Evolutionary conservation across 2,797 vertebrate genomes (phyloP), one percentile per base, ranked within the genome.

Genomic region (Loris lydekkerianus): DNA sequence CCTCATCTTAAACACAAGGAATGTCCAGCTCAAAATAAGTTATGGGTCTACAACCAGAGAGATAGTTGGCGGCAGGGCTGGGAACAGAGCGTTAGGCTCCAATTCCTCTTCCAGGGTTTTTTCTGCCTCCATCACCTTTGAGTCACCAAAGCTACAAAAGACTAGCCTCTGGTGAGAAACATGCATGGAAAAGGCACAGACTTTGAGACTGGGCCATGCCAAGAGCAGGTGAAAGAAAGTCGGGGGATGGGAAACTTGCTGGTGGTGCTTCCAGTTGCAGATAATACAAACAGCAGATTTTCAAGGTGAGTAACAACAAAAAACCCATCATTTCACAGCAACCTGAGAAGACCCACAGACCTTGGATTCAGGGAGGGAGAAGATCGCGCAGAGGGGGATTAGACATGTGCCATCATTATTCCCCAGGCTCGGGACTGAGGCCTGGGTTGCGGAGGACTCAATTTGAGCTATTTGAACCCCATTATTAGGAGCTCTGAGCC

Each of bases 341-440:
- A 96, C 65, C 94, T 97, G 97, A 97, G 97, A 97, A 96, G 73
- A 93, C n/a, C 84, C 84, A 96, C 10, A 3, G 73, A 86, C 93
- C 40, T 96, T 78, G 53, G 92, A 95, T 86, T 87, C 18, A 46
- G 86, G 91, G 96, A 93, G 63, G 86, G 77, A 93, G 67, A 86
- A 63, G 69, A 93, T n/a, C 82, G 58, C 96, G 95, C 75, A 72
- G 87, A 94, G 27, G 67, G 83, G 60, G 89, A 96, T 97, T 94
- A 98, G 96, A 95, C 78, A 81, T 53, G 69, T 81, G 96, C 87
- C 61, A 70, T 93, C 40, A 78, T 58, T 95, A 87, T 77, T 96
- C 60, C 9, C 18, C 9, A 10, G 88, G 76, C 85, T 97, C 92
- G 89, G 72, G 49, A 89, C 49, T 17, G 72, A 97, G 97, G 87